A percentile compares a stretch with the other conserved stretches of the same genome.
Conservation (phyloP, 2,113 vertebrate species). For the Platysteira castanea region DNA sequence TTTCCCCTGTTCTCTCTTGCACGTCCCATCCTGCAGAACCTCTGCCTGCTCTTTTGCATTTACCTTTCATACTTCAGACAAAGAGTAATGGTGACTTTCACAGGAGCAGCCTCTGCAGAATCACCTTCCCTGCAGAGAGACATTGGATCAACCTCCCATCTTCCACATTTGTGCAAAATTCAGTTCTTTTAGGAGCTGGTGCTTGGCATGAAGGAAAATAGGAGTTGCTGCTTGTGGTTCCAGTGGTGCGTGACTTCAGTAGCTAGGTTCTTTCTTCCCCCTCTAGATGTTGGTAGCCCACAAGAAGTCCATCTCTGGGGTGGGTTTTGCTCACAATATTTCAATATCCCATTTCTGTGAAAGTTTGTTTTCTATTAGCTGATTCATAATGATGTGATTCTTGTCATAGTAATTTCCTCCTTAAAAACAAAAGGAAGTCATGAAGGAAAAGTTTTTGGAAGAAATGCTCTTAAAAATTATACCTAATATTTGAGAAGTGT, state of each 20-base stretch:
- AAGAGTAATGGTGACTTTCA: neutral
- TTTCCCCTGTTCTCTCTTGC: neutral
- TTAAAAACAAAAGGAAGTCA: constrained; percentile 43
- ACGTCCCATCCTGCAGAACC: neutral
- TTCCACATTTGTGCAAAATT: neutral
- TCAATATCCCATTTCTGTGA: constrained; percentile 81
- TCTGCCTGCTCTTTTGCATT: neutral
- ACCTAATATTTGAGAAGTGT: neutral
- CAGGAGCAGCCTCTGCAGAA: neutral
- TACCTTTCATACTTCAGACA: neutral
- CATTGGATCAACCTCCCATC: neutral
- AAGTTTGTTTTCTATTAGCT: constrained; percentile 21
- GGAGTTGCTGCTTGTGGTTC: neutral
- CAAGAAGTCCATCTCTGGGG: neutral
- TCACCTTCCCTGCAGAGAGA: neutral
- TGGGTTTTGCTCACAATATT: constrained; percentile 65
- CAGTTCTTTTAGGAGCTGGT: neutral
- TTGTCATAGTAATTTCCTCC: constrained; percentile 78
- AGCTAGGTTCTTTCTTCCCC: neutral
- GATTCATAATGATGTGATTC: constrained; percentile 75
- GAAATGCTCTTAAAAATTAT: neutral
- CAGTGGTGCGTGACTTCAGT: constrained; percentile 47
- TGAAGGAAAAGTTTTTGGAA: neutral
- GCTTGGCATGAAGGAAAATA: neutral
- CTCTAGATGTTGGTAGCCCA: neutral